phyloP scores from a whole-genome alignment of 2,797 vertebrate genomes.

The Dendrocincla tyrannina region DNA sequence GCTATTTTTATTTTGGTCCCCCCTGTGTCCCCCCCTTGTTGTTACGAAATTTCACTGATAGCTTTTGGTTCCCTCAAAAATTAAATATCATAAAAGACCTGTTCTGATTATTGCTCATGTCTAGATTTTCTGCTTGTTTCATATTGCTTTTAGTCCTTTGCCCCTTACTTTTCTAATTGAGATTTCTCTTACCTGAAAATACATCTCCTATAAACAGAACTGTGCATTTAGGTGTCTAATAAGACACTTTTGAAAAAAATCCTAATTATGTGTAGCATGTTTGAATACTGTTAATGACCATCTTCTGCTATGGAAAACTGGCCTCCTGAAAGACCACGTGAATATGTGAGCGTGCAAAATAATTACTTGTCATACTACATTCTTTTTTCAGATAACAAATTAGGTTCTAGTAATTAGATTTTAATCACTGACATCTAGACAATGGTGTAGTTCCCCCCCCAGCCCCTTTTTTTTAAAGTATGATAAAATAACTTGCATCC shows the following conservation, averaged over 20 bases:
- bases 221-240: not conserved
- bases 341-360: not conserved
- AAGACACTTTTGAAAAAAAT: not conserved
- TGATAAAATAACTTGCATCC: not conserved
- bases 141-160: not conserved
- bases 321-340: not conserved
- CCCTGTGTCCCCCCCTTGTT: not conserved
- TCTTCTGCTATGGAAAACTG: not conserved
- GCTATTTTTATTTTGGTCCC: not conserved
- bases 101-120: not conserved
- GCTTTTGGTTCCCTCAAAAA: not conserved
- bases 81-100: not conserved
- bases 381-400: not conserved
- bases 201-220: not conserved
- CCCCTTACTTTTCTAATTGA: not conserved
- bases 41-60: not conserved
- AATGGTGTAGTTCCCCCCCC: not conserved
- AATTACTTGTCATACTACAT: not conserved
- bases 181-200: not conserved
- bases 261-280: not conserved
- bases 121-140: not conserved
- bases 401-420: not conserved
- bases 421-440: not conserved
- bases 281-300: not conserved
- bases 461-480: accelerated